Conservation (phyloP, 2,888 invertebrate genomes). For the Boloria euphrosyne region DNA sequence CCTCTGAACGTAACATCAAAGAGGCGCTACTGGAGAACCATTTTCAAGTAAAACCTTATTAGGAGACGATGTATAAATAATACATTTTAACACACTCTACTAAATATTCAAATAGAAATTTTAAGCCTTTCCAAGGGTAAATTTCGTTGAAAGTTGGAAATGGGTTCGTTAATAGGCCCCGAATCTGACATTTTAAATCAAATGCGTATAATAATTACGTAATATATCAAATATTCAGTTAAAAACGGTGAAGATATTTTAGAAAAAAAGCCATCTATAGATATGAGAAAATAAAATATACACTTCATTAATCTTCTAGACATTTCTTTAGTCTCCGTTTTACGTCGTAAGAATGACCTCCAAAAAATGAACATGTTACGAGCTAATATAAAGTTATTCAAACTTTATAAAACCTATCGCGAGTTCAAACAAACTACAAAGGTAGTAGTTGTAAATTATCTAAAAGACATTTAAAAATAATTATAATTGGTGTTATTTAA, state of each 20-base stretch:
- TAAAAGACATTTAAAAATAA: constrained; percentile 32
- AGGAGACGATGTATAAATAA: no score
- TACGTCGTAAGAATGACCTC: no score
- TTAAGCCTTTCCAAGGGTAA: not conserved
- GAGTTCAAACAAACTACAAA: constrained; percentile 9
- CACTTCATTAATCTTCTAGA: no score
- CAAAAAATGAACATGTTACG: constrained; percentile 22
- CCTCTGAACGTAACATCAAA: no score
- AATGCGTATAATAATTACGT: not conserved
- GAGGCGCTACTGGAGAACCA: no score
- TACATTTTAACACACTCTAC: no score
- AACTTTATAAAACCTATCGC: not conserved
- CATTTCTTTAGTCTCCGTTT: no score
- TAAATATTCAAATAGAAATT: no score
- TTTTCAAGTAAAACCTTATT: no score
- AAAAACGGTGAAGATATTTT: no score
- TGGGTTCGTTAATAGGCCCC: not conserved
- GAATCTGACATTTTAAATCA: constrained; percentile 1
- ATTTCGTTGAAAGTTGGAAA: not conserved
- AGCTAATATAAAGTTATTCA: constrained; percentile 16
- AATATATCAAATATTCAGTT: not conserved
- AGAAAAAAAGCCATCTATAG: no score
- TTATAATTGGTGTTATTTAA: constrained; percentile 23
- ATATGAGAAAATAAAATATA: no score
- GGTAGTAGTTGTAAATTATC: constrained; percentile 22